Percentiles rank a stretch among this genome's conserved stretches.
Evolutionary conservation across 2,113 vertebrate genomes (phyloP).

Genomic region (Syngnathus typhle): DNA sequence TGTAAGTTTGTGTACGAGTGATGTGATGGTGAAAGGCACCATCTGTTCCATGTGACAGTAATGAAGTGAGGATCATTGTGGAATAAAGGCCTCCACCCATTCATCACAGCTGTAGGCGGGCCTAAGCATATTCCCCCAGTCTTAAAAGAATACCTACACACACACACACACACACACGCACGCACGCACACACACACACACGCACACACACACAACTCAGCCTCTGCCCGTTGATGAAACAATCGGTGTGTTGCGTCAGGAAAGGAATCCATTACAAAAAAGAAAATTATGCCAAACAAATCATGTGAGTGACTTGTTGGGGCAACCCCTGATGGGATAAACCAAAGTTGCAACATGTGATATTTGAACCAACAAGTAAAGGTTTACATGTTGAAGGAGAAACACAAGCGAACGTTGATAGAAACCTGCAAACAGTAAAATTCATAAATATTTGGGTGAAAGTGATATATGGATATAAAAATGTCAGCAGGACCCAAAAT

Average conservation of each 20-base stretch:
- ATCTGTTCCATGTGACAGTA: constrained; percentile 79
- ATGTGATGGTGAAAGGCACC: constrained; percentile 72
- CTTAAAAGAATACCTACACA: constrained; percentile 66
- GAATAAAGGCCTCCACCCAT: constrained; percentile 69
- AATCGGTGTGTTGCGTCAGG: not conserved
- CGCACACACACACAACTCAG: not conserved
- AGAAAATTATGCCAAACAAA: not conserved
- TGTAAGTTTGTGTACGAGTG: constrained; percentile 48
- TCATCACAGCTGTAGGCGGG: constrained; percentile 72
- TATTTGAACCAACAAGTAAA: not conserved
- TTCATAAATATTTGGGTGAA: no score
- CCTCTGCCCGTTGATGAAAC: not conserved
- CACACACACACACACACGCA: constrained; percentile 15
- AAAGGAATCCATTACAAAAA: not conserved
- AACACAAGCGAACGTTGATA: not conserved
- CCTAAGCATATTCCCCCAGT: constrained; percentile 66
- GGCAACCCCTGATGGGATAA: not conserved
- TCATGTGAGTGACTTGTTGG: not conserved
- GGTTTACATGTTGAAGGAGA: not conserved
- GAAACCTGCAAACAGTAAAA: not conserved
- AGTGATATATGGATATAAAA: no score
- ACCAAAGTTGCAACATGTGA: not conserved
- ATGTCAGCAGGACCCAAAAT: no score
- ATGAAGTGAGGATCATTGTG: constrained; percentile 76
- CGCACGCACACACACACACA: not conserved